These are phyloP conservation scores for Drosophila barbarae DNA, from an alignment of 2,888 invertebrate species.

Conservation along the genomic window DNA sequence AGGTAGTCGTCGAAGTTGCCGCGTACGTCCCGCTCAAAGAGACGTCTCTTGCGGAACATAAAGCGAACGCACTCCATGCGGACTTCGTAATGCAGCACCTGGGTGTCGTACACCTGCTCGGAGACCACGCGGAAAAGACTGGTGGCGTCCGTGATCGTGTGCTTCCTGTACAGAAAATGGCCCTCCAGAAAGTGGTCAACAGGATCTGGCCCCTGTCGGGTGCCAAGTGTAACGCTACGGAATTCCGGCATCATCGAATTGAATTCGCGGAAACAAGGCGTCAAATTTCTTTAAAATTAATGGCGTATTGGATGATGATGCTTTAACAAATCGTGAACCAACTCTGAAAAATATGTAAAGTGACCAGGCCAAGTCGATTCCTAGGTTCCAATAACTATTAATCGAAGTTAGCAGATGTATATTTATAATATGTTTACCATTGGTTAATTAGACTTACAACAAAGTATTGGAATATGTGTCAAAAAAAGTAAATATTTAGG, in stretches of 20 bases:
- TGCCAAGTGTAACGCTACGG: neutral
- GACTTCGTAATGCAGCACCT: slow-evolving; percentile 87
- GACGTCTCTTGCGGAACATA: slow-evolving; percentile 82
- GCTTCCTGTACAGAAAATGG: slow-evolving; percentile 90
- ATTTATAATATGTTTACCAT: no score
- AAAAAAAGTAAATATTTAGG: no score
- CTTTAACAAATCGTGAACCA: neutral
- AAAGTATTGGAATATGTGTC: no score
- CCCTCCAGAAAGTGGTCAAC: slow-evolving; percentile 88
- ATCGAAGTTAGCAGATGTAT: no score
- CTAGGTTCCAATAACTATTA: no score
- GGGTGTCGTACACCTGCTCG: slow-evolving; percentile 86
- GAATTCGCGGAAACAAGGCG: neutral
- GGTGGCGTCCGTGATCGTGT: slow-evolving; percentile 90
- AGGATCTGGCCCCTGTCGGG: slow-evolving; percentile 51
- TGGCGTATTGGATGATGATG: neutral
- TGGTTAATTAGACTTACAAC: no score
- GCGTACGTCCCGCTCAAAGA: slow-evolving; percentile 84
- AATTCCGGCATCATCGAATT: neutral
- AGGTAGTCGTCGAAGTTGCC: slow-evolving; percentile 84
- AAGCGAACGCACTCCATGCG: slow-evolving; percentile 87
- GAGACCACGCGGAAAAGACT: slow-evolving; percentile 92
- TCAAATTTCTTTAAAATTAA: neutral
- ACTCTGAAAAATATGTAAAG: neutral
- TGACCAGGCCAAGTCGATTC: neutral